Evolutionary conservation across 2,113 vertebrate genomes (phyloP).

Genomic region (Caretta caretta): DNA sequence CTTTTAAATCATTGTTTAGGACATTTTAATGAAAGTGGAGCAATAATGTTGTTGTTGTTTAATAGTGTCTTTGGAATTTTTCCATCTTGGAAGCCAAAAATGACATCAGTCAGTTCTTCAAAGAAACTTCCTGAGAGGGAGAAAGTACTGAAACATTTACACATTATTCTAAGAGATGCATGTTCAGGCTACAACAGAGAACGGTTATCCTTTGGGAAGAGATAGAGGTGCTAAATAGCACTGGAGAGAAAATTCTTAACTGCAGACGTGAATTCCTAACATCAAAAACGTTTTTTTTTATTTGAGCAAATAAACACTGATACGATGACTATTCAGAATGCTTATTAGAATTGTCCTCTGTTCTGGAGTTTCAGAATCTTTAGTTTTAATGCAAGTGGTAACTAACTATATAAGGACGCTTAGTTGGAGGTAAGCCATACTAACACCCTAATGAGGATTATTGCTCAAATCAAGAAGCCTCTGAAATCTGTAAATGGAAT

Average conservation of each 20-base stretch:
- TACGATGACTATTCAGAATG: neutral
- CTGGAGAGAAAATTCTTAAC: neutral
- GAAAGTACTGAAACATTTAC: neutral
- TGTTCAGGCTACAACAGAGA: neutral
- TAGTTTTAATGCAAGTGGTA: neutral
- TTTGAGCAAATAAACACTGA: neutral
- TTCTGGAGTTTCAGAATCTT: neutral
- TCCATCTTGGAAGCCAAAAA: neutral
- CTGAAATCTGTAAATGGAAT: neutral
- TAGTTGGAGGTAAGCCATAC: neutral
- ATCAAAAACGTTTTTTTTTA: neutral
- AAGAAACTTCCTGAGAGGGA: neutral
- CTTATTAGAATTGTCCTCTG: neutral
- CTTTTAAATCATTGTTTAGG: neutral
- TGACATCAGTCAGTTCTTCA: neutral
- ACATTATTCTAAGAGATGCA: neutral
- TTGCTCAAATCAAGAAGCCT: constrained; percentile 2
- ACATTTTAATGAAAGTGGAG: neutral
- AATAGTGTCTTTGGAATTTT: neutral
- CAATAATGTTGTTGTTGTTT: neutral
- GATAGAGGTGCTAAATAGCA: neutral
- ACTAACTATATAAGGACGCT: neutral
- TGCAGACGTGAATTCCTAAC: neutral
- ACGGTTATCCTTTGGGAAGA: neutral
- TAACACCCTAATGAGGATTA: neutral